phyloP scores from a whole-genome alignment of 2,797 vertebrate genomes.

The Etheostoma nigrum region DNA sequence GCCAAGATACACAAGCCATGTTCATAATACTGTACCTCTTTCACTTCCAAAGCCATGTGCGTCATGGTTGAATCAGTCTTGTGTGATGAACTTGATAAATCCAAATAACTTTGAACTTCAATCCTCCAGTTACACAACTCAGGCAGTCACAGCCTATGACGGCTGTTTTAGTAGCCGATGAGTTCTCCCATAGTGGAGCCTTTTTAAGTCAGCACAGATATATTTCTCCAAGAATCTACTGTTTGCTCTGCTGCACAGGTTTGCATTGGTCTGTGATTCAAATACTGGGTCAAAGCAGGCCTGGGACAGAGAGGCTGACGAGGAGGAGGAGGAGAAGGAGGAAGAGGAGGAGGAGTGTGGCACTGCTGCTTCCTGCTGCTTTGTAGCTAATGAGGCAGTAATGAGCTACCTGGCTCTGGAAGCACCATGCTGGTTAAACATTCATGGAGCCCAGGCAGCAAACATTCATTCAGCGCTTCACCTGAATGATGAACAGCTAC shows the following conservation, averaged over 20 bases:
- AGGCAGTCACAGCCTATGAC: constrained; percentile 10
- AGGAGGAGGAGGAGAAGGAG: constrained; percentile 26
- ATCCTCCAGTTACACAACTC: constrained; percentile 37
- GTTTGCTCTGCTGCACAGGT: constrained; percentile 27
- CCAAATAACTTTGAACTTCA: constrained; percentile 44
- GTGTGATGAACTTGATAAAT: constrained; percentile 44
- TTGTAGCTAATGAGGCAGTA: constrained; percentile 62
- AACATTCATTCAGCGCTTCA: constrained; percentile 76
- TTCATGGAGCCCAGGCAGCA: constrained; percentile 83
- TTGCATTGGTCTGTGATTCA: constrained; percentile 27
- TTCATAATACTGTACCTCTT: constrained; percentile 66
- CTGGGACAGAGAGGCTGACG: constrained; percentile 15
- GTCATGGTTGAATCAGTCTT: constrained; percentile 67
- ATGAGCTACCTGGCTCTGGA: constrained; percentile 68
- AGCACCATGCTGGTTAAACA: constrained; percentile 87
- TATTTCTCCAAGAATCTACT: constrained; percentile 20
- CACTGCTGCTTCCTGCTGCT: constrained; percentile 63
- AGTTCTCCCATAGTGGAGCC: constrained; percentile 47
- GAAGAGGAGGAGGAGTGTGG: constrained; percentile 25
- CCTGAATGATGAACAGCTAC: constrained; percentile 77
- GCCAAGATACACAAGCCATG: background rate
- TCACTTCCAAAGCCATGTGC: constrained; percentile 72
- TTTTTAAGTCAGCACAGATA: constrained; percentile 29
- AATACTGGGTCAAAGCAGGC: constrained; percentile 25
- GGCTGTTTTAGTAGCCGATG: constrained; percentile 22